Evolutionary conservation across 2,888 invertebrate genomes (phyloP).

Genomic region (Andrena praecox): DNA sequence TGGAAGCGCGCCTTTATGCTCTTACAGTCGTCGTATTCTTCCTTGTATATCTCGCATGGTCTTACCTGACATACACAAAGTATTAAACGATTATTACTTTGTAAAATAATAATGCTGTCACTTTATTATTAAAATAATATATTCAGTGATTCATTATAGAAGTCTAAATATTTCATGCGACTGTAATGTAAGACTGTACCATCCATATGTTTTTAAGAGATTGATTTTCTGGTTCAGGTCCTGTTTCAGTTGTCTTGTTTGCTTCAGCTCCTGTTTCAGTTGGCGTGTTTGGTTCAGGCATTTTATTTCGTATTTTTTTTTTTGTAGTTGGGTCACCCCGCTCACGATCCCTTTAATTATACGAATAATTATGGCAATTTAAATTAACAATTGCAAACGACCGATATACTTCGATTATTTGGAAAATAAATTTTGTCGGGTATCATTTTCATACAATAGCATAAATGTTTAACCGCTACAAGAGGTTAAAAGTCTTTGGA

Average conservation of each 20-base stretch:
- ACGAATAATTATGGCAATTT: neutral
- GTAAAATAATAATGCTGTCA: neutral
- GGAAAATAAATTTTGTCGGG: neutral
- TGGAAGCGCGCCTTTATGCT: slow-evolving; percentile 92
- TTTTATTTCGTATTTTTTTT: neutral
- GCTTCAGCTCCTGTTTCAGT: slow-evolving; percentile 6
- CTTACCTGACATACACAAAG: slow-evolving; percentile 87
- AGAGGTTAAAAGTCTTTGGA: neutral
- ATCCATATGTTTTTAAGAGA: slow-evolving; percentile 54
- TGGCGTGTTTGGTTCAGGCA: slow-evolving; percentile 20
- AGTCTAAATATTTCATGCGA: neutral
- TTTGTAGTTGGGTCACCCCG: neutral
- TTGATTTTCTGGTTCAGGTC: neutral
- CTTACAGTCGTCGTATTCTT: slow-evolving; percentile 93
- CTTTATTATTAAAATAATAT: neutral
- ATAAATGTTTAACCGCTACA: neutral
- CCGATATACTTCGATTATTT: slow-evolving; percentile 10
- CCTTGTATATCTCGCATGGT: slow-evolving; percentile 92
- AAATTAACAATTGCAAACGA: neutral
- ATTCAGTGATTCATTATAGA: neutral
- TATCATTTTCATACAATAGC: neutral
- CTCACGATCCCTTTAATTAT: neutral
- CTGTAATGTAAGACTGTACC: slow-evolving; percentile 50
- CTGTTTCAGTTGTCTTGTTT: neutral
- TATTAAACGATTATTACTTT: neutral